A percentile compares a stretch with the other conserved stretches of the same genome.
Evolutionary conservation across 2,888 invertebrate genomes (phyloP).

Genomic region (Plebejus melissa): DNA sequence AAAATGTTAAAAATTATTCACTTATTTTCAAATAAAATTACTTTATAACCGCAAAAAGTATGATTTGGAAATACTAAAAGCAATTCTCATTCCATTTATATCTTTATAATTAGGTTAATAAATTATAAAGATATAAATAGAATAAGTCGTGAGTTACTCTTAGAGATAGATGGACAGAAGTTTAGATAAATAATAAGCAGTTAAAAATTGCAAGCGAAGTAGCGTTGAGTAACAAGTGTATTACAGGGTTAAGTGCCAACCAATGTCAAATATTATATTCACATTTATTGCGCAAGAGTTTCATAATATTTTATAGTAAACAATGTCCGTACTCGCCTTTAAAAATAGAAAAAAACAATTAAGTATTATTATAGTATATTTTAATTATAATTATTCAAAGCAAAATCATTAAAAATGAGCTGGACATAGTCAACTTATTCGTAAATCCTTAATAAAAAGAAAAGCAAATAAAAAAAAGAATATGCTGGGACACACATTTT

Average conservation of each 20-base stretch:
- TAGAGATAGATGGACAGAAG: neutral
- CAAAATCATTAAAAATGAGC: too few relatives aligned
- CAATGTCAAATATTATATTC: constrained; percentile 3
- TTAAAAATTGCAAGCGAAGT: neutral
- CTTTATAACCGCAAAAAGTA: too few relatives aligned
- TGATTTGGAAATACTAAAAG: too few relatives aligned
- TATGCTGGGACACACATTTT: neutral
- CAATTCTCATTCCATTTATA: too few relatives aligned
- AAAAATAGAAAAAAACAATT: too few relatives aligned
- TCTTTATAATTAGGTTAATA: too few relatives aligned
- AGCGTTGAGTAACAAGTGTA: neutral
- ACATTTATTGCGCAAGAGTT: neutral
- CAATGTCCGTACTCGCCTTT: neutral
- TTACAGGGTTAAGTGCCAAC: neutral
- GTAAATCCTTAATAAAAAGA: too few relatives aligned
- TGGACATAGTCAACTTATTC: too few relatives aligned
- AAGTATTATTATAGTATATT: too few relatives aligned
- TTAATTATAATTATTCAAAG: too few relatives aligned
- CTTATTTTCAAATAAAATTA: neutral
- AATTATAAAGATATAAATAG: neutral
- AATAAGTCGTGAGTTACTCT: neutral
- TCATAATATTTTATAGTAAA: neutral
- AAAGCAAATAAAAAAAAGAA: neutral
- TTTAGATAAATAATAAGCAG: neutral
- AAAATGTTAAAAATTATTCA: neutral